Conservation (phyloP, 2,888 invertebrate genomes). For the Luperina testacea region DNA sequence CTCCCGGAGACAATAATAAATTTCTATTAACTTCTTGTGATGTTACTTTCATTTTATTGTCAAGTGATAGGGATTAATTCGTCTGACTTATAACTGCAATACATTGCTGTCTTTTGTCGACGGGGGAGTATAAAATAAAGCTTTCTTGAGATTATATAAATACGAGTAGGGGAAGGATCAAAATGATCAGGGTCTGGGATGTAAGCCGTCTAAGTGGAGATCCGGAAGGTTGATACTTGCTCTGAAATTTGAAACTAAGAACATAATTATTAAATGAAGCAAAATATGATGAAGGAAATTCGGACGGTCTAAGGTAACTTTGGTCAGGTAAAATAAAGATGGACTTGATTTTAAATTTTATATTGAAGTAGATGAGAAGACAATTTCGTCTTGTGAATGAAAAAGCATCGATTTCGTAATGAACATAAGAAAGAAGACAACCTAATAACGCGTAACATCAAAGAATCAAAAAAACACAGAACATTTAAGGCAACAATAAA, state of each 20-base stretch:
- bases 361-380: neutral
- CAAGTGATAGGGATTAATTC: slow-evolving; percentile 90
- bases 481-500: slow-evolving; percentile 61
- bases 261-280: slow-evolving; percentile 30
- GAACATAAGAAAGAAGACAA: neutral
- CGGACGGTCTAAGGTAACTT: neutral
- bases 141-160: slow-evolving; percentile 89
- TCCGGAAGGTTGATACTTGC: slow-evolving; percentile 68
- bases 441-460: slow-evolving; percentile 33
- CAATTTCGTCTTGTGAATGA: neutral
- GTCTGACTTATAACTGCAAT: slow-evolving; percentile 90
- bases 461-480: slow-evolving; percentile 25
- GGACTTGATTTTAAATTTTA: neutral
- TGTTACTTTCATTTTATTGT: slow-evolving; percentile 88
- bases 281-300: slow-evolving; percentile 32
- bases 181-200: slow-evolving; percentile 84
- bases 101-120: slow-evolving; percentile 84
- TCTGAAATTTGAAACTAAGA: slow-evolving; percentile 68
- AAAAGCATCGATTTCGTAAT: slow-evolving; percentile 1
- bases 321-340: neutral
- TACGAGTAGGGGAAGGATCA: slow-evolving; percentile 80
- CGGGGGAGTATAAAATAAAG: slow-evolving; percentile 88
- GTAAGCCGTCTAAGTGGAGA: slow-evolving; percentile 84
- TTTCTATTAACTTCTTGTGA: slow-evolving; percentile 88
- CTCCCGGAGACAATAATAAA: slow-evolving; percentile 83